phyloP scores from a whole-genome alignment of 2,888 invertebrate genomes.

The Neocrepidodera transversa region DNA sequence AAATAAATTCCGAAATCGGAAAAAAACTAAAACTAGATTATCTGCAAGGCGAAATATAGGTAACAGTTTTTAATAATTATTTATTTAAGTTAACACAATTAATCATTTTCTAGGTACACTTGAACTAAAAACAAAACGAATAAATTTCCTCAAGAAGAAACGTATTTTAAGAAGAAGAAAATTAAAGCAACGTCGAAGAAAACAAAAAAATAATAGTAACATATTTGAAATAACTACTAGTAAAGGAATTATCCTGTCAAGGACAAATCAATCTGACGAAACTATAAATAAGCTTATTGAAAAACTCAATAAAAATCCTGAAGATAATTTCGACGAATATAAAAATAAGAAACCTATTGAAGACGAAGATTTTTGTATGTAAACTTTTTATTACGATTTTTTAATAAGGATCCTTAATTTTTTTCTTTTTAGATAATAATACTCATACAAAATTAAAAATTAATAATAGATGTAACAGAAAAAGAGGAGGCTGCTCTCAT shows the following conservation, averaged over 20 bases:
- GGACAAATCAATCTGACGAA: constrained; percentile 24
- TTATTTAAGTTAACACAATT: too few relatives aligned
- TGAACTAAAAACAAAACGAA: too few relatives aligned
- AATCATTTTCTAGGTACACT: constrained; percentile 7
- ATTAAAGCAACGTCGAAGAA: constrained; percentile 30
- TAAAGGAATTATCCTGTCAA: constrained; percentile 19
- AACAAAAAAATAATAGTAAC: constrained; percentile 28
- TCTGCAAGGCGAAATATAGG: too few relatives aligned
- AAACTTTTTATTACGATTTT: too few relatives aligned
- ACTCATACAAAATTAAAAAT: too few relatives aligned
- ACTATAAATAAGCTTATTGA: constrained; percentile 32
- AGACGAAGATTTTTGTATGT: background rate
- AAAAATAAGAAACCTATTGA: constrained; percentile 8
- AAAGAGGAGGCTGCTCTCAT: constrained; percentile 62
- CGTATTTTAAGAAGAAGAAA: constrained; percentile 24
- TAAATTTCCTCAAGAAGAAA: too few relatives aligned
- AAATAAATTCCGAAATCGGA: too few relatives aligned
- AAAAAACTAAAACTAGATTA: too few relatives aligned
- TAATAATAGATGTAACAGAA: constrained; percentile 39
- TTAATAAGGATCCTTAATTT: too few relatives aligned
- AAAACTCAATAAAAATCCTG: constrained; percentile 38
- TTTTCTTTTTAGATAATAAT: too few relatives aligned
- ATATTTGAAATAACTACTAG: constrained; percentile 36
- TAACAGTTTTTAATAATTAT: too few relatives aligned
- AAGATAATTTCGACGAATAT: constrained; percentile 35